Conservation (phyloP, 2,888 invertebrate genomes). For the Diarsia brunnea region DNA sequence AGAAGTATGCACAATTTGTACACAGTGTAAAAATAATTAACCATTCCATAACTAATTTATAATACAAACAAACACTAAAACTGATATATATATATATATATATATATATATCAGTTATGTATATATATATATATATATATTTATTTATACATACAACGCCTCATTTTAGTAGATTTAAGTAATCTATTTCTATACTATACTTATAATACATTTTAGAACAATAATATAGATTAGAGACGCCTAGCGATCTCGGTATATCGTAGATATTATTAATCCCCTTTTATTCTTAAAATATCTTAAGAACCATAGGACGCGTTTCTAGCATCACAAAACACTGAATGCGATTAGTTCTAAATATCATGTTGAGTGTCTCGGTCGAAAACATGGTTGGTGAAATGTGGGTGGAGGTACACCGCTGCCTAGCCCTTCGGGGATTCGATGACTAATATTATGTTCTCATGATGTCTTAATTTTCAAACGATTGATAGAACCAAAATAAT, state of each 20-base stretch:
- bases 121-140: too few species aligned
- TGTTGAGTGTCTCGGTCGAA: too few species aligned
- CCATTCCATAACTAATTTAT: slow-evolving; percentile 60
- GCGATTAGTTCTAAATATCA: neutral
- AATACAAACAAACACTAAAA: slow-evolving; percentile 17
- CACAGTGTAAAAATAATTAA: slow-evolving; percentile 42
- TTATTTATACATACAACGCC: slow-evolving; percentile 32
- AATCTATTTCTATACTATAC: slow-evolving; percentile 27
- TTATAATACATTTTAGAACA: slow-evolving; percentile 52
- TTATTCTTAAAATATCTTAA: slow-evolving; percentile 16
- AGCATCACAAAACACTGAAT: neutral
- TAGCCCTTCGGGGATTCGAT: too few species aligned
- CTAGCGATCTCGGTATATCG: slow-evolving; percentile 60
- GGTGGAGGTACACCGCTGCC: too few species aligned
- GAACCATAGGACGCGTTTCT: neutral
- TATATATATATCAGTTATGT: too few species aligned
- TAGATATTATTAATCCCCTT: slow-evolving; percentile 33
- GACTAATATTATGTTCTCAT: too few species aligned
- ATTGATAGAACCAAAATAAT: too few species aligned
- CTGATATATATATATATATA: slow-evolving; percentile 27
- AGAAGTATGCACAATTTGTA: slow-evolving; percentile 46
- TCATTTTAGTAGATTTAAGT: slow-evolving; percentile 37
- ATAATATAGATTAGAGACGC: slow-evolving; percentile 58
- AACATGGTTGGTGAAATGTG: too few species aligned
- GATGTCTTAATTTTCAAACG: too few species aligned